Evolutionary conservation across 2,113 vertebrate genomes (phyloP).

Genomic region (Takifugu flavidus): DNA sequence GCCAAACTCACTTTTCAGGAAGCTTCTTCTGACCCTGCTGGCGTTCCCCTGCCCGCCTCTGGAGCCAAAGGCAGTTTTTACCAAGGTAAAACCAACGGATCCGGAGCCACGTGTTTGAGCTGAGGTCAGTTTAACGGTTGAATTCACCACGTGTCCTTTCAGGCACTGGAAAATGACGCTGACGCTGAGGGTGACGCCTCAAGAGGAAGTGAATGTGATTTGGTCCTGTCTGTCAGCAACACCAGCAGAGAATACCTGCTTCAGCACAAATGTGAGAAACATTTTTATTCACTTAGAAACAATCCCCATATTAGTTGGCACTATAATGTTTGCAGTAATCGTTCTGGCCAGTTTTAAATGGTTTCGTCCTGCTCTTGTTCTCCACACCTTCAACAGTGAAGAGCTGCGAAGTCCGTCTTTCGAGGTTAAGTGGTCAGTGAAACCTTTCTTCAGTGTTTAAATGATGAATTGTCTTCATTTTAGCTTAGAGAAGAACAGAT

Average conservation of each 20-base stretch:
- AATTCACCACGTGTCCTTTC: not conserved
- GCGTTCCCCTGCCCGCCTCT: conserved; percentile 69
- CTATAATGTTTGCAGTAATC: not conserved
- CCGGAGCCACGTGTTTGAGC: not conserved
- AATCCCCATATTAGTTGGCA: too few species aligned
- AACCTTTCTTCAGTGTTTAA: not conserved
- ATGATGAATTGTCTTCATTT: not conserved
- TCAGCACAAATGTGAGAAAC: conserved; percentile 13
- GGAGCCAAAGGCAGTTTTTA: conserved; percentile 56
- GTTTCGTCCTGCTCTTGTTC: not conserved
- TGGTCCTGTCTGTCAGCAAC: conserved; percentile 15
- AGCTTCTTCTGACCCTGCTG: conserved; percentile 70
- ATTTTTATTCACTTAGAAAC: too few species aligned
- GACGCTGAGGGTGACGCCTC: conserved; percentile 32
- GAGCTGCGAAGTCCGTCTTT: conserved; percentile 70
- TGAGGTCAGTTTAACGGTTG: too few species aligned
- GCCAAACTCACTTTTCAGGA: conserved; percentile 59
- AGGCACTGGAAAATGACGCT: conserved; percentile 54
- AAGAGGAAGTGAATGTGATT: conserved; percentile 46
- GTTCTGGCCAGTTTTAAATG: not conserved
- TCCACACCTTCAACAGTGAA: conserved; percentile 40
- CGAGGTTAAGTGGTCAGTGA: conserved; percentile 66
- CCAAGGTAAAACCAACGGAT: conserved; percentile 46
- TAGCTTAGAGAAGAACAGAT: too few species aligned
- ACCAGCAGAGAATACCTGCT: not conserved